Evolutionary conservation across 2,113 vertebrate species (phyloP).

Genomic region (Chamaetylas fuelleborni): DNA sequence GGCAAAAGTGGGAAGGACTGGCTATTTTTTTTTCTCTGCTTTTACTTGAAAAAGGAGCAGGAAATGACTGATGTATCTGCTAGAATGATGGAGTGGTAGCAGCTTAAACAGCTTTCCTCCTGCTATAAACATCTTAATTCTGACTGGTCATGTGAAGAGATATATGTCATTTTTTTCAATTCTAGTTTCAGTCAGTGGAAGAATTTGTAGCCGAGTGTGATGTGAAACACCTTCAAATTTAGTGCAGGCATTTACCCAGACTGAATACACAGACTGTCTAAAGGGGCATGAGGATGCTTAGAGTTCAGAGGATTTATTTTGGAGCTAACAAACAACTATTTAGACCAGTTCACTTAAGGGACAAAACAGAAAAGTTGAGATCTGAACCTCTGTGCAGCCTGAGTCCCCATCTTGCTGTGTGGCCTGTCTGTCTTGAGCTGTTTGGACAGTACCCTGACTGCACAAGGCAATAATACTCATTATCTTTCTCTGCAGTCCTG

Average conservation of each 20-base stretch:
- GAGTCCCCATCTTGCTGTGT: not conserved
- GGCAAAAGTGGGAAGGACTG: not conserved
- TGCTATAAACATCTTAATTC: not conserved
- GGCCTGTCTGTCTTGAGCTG: not conserved
- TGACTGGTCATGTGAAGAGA: not conserved
- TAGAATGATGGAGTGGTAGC: not conserved
- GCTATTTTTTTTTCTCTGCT: not conserved
- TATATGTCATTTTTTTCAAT: not conserved
- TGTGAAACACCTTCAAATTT: not conserved
- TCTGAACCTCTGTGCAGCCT: not conserved
- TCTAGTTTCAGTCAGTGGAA: not conserved
- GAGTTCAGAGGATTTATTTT: not conserved
- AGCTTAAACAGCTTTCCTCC: not conserved
- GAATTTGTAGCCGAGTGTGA: fast-evolving
- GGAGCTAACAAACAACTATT: not conserved
- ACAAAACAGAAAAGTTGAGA: not conserved
- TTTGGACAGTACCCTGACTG: not conserved
- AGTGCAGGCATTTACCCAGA: not conserved
- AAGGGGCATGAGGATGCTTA: not conserved
- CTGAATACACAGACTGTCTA: not conserved
- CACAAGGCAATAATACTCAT: not conserved
- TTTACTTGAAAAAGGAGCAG: not conserved
- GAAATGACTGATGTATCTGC: not conserved
- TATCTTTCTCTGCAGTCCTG: not conserved
- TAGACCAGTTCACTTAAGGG: not conserved